These are phyloP conservation scores for Sebastes ruberrimus DNA, from an alignment of 2,797 vertebrate genomes.

Conservation along the genomic window DNA sequence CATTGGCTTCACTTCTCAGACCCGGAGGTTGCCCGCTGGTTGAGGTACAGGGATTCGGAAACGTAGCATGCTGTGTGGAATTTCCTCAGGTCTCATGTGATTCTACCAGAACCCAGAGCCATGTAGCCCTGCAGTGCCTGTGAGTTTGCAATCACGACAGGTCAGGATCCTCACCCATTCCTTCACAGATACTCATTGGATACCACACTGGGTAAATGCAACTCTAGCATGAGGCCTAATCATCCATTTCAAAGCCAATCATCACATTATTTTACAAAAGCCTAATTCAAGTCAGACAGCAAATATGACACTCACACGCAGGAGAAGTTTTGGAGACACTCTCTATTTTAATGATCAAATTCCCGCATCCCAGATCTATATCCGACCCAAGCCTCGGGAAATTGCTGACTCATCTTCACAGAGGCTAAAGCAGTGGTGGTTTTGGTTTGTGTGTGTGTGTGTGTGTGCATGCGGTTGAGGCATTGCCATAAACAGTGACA, in stretches of 20 bases:
- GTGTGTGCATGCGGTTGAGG: constrained; percentile 24
- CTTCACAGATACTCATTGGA: neutral
- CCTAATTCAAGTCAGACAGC: constrained; percentile 32
- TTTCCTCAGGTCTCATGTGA: constrained; percentile 7
- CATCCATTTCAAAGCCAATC: constrained; percentile 19
- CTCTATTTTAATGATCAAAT: constrained; percentile 37
- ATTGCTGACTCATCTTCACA: constrained; percentile 40
- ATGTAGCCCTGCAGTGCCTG: neutral
- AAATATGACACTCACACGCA: constrained; percentile 22
- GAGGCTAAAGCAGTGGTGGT: neutral
- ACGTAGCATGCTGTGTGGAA: constrained; percentile 4
- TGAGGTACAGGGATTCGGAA: constrained; percentile 12
- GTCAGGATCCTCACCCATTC: neutral
- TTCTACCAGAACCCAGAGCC: neutral
- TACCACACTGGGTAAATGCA: neutral
- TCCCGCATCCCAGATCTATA: constrained; percentile 27
- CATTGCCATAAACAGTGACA: constrained; percentile 60
- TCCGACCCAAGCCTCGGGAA: constrained; percentile 2
- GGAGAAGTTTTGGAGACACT: neutral
- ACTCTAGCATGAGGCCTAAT: neutral
- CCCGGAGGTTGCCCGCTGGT: neutral
- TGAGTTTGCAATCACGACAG: neutral
- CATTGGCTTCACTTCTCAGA: neutral
- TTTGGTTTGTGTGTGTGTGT: constrained; percentile 16
- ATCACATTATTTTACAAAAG: constrained; percentile 8